Evolutionary conservation across 2,797 vertebrate genomes (phyloP).

Genomic region (Oreonectes daqikongensis): DNA sequence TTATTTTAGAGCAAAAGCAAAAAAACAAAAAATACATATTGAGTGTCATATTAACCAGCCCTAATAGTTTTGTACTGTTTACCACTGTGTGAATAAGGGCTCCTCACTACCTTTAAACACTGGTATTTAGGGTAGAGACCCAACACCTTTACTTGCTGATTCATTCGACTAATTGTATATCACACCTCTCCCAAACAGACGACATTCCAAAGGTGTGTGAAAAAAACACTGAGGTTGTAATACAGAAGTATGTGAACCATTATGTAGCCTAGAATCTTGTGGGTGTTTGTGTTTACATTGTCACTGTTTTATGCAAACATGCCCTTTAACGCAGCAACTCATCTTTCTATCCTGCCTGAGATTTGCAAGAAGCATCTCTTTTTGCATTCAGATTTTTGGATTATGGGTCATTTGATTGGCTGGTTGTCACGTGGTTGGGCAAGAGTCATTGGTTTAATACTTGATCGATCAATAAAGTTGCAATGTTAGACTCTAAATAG

Average conservation of each 20-base stretch:
- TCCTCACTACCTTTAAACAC: neutral
- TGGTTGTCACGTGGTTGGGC: neutral
- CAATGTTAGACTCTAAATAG: neutral
- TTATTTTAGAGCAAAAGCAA: too few relatives aligned
- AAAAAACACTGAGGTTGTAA: conserved; percentile 2
- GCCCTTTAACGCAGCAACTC: neutral
- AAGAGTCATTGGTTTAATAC: neutral
- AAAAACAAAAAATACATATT: too few relatives aligned
- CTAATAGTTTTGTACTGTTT: too few relatives aligned
- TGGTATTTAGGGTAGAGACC: neutral
- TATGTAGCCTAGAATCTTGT: neutral
- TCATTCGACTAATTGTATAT: neutral
- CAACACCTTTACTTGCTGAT: conserved; percentile 25
- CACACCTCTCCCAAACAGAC: conserved; percentile 5
- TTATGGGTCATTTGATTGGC: neutral
- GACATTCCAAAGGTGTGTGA: conserved; percentile 6
- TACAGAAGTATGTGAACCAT: neutral
- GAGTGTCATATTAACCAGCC: too few relatives aligned
- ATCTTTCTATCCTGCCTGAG: neutral
- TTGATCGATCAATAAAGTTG: neutral
- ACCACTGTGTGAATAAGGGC: neutral
- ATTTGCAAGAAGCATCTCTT: neutral
- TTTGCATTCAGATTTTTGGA: neutral
- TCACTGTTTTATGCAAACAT: conserved; percentile 8
- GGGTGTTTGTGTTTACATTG: neutral